phyloP scores from a whole-genome alignment of 2,113 vertebrate genomes.

The Kryptolebias marmoratus region DNA sequence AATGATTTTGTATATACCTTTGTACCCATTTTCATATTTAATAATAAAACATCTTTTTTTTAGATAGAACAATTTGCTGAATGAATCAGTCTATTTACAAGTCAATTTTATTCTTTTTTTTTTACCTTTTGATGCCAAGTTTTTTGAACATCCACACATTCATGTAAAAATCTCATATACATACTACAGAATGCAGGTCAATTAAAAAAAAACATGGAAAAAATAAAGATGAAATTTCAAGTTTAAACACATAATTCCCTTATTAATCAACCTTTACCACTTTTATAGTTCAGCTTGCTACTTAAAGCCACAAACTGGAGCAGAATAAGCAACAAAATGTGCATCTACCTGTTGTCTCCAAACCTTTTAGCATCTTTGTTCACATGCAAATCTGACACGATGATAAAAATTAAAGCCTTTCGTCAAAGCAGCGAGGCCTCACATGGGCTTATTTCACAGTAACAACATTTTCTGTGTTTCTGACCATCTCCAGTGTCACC shows the following conservation, averaged over 20 bases:
- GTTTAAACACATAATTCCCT: conserved; percentile 25
- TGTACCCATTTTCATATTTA: conserved; percentile 73
- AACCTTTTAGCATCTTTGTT: conserved; percentile 27
- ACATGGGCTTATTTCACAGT: conserved; percentile 39
- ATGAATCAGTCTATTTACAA: conserved; percentile 81
- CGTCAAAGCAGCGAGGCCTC: conserved; percentile 45
- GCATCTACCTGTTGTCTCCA: conserved; percentile 16
- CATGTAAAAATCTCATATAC: conserved; percentile 80
- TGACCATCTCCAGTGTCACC: conserved; percentile 18
- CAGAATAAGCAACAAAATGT: conserved; percentile 22
- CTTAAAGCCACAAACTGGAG: conserved; percentile 47
- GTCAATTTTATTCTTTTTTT: conserved; percentile 69
- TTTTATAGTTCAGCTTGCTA: conserved; percentile 39
- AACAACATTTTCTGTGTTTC: conserved; percentile 26
- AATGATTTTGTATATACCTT: conserved; percentile 81
- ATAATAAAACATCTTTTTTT: conserved; percentile 77
- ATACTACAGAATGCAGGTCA: conserved; percentile 68
- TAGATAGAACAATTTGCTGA: conserved; percentile 77
- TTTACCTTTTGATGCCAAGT: conserved; percentile 74
- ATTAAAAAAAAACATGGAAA: conserved; percentile 48
- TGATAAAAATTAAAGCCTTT: conserved; percentile 59
- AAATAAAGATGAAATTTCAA: conserved; percentile 39
- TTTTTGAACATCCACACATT: conserved; percentile 80
- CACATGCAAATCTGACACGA: conserved; percentile 47
- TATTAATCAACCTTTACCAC: conserved; percentile 27